phyloP scores from a whole-genome alignment of 2,797 vertebrate genomes.

The Saguinus oedipus region DNA sequence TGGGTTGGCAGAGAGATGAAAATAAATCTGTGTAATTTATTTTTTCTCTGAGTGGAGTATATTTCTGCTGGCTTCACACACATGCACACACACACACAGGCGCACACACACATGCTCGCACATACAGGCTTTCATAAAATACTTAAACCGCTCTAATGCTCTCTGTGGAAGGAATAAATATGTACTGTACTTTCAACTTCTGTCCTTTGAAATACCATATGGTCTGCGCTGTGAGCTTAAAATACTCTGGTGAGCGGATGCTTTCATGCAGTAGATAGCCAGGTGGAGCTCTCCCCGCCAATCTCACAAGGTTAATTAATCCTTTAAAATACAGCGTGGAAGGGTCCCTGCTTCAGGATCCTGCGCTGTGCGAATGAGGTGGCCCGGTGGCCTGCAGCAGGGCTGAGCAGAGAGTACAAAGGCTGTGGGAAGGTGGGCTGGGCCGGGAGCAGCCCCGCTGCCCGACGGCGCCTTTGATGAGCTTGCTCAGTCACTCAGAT shows the following conservation, averaged over 20 bases:
- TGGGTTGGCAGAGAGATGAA: constrained; percentile 78
- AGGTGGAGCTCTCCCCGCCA: constrained; percentile 61
- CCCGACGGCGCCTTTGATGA: constrained; percentile 82
- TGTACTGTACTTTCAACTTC: constrained; percentile 78
- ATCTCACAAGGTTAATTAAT: constrained; percentile 84
- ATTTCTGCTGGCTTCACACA: constrained; percentile 71
- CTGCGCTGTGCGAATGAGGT: constrained; percentile 65
- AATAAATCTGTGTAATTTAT: constrained; percentile 77
- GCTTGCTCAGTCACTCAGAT: constrained; percentile 80
- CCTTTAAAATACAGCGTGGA: constrained; percentile 77
- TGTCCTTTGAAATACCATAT: constrained; percentile 80
- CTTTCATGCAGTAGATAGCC: constrained; percentile 71
- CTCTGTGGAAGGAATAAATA: constrained; percentile 78
- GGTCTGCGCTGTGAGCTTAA: constrained; percentile 76
- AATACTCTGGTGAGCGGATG: constrained; percentile 75
- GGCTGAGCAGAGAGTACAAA: constrained; percentile 73
- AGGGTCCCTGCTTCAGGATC: constrained; percentile 60
- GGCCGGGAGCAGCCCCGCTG: constrained; percentile 66
- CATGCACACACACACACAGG: accelerated
- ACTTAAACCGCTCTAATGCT: constrained; percentile 54
- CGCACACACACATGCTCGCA: neutral
- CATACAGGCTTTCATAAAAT: constrained; percentile 70
- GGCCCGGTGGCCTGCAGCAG: constrained; percentile 55
- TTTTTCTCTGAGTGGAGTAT: constrained; percentile 67
- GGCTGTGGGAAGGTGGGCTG: constrained; percentile 76